Conservation (phyloP, 2,797 vertebrate species). For the Onychomys leucogaster region DNA sequence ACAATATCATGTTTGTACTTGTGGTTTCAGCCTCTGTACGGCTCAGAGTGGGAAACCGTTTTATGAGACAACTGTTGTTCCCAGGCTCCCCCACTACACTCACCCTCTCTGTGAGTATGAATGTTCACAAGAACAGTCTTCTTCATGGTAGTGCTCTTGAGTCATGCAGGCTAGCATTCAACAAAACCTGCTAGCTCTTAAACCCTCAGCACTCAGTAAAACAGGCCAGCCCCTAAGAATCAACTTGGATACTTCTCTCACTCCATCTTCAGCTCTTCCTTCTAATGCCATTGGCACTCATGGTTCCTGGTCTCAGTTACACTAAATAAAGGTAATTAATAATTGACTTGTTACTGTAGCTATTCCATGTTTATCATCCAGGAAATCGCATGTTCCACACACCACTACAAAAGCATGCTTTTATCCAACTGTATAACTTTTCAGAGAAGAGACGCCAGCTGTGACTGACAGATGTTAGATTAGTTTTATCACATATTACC, state of each 20-base stretch:
- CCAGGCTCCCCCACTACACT: background rate
- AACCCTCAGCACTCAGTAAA: background rate
- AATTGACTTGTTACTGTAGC: background rate
- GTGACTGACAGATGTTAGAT: background rate
- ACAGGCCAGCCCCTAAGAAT: background rate
- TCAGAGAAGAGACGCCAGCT: background rate
- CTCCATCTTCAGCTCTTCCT: background rate
- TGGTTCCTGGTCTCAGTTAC: background rate
- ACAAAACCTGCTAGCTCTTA: background rate
- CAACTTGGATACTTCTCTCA: background rate
- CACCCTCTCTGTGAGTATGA: background rate
- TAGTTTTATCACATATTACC: background rate
- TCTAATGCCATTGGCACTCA: background rate
- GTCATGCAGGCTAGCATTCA: background rate
- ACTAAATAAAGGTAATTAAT: background rate
- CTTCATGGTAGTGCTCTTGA: background rate
- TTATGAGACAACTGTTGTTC: background rate
- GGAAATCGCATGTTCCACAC: background rate
- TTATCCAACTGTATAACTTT: background rate
- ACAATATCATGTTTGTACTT: background rate
- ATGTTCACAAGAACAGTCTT: background rate
- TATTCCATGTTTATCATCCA: background rate
- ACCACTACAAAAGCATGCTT: background rate
- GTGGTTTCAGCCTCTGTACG: fast-evolving
- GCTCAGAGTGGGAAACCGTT: background rate